Conservation (phyloP, 2,888 invertebrate genomes). For the Philereme transversata region DNA sequence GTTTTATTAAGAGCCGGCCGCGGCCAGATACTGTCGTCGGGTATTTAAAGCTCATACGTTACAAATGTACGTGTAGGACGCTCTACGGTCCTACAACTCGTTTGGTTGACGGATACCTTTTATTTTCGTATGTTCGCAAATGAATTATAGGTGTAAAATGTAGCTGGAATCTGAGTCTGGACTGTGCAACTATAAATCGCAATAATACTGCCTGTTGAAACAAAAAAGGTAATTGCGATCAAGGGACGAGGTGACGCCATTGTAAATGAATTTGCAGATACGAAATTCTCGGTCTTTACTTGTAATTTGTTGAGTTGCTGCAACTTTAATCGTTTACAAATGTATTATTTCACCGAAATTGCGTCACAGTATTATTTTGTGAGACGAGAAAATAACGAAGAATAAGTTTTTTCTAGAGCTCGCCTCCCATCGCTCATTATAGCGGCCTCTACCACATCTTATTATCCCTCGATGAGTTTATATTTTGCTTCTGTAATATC, state of each 20-base stretch:
- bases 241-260: slow-evolving; percentile 47
- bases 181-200: slow-evolving; percentile 69
- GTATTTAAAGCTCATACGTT: slow-evolving; percentile 78
- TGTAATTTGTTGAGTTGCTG: slow-evolving; percentile 28
- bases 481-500: slow-evolving; percentile 41
- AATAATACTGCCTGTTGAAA: slow-evolving; percentile 60
- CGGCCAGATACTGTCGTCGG: slow-evolving; percentile 77
- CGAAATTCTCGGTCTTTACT: slow-evolving; percentile 31
- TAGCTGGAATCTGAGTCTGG: slow-evolving; percentile 64
- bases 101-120: slow-evolving; percentile 56
- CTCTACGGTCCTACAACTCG: slow-evolving; percentile 51
- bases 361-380: slow-evolving; percentile 44
- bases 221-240: slow-evolving; percentile 60
- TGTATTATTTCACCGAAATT: slow-evolving; percentile 33
- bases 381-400: slow-evolving; percentile 54
- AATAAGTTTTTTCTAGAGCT: slow-evolving; percentile 56
- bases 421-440: slow-evolving; percentile 65
- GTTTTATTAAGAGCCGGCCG: slow-evolving; percentile 73
- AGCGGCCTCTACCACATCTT: slow-evolving; percentile 60
- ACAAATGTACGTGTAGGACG: slow-evolving; percentile 76
- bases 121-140: slow-evolving; percentile 68
- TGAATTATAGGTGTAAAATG: slow-evolving; percentile 74
- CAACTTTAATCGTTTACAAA: slow-evolving; percentile 31
- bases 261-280: slow-evolving; percentile 46
- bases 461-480: slow-evolving; percentile 56